Base-by-base conservation (phyloP, 1,140 invertebrate genomes). In the Chrysomallon squamiferum region DNA sequence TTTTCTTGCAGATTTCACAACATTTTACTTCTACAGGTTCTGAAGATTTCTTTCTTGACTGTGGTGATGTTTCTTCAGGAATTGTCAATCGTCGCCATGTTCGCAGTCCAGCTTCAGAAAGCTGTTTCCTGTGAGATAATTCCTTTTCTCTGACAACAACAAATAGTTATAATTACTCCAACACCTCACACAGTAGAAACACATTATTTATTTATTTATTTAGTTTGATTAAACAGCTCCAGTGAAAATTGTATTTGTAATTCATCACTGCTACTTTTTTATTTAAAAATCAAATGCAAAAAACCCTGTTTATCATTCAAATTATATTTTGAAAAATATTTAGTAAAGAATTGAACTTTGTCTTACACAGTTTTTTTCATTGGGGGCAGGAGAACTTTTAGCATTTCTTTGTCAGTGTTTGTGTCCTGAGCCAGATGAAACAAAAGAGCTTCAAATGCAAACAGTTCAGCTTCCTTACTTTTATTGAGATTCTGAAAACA, bases 381-480 rank as follows among this genome's bases (percentile, higher is more conserved):
- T 60, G 78, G 84, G 67, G 73, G 85, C 80, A 85, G 71, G 62
- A 84, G 80, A 50, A 82, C 88, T 69, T 89, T 88, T 32, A 95
- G 85, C 33, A 92, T 88, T 27, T 91, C 89, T 18, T 89, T 81
- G 65, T 90, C 87, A 32, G 89, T 89, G 70, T 90, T 87, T 15
- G 87, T 77, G 84, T 95, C 94, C 49, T 88, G 89, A 13, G 91
- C 90, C 66, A 96, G 90, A 52, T 90, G 90, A 56, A 95, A 89
- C 5, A 97, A 84, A 25, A 97, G 85, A 74, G 92, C 90, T 75
- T 97, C 94, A 65, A 96, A 86, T 0, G 94, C 94, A 83, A 98
- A 96, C 87, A 95, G 91, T 11, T 94, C 92, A 22, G 94, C 93
- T 84, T 97, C 95, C 80, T 92, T 93, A 76, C 92, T 95, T 27